These are phyloP conservation scores for Sebastes paucispinis DNA, from an alignment of 2,797 vertebrate genomes.

Conservation along the genomic window DNA sequence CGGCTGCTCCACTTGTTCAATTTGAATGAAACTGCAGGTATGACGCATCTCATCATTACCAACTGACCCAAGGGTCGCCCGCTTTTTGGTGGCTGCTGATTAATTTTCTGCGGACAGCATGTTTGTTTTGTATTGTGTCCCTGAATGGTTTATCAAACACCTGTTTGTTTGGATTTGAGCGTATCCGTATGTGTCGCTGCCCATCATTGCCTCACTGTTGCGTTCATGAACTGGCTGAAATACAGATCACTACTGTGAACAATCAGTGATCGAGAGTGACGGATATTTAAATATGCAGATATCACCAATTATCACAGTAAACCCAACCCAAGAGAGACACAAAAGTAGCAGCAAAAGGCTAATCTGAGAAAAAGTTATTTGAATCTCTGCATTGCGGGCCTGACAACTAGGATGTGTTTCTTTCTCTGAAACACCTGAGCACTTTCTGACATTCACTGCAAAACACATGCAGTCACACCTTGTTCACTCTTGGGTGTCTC, in stretches of 20 bases:
- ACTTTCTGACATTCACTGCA: slow-evolving; percentile 31
- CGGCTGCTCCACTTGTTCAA: background rate
- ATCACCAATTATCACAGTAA: background rate
- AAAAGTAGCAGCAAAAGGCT: background rate
- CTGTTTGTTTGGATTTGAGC: background rate
- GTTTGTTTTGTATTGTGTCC: background rate
- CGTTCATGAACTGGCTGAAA: background rate
- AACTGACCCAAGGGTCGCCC: too few species aligned
- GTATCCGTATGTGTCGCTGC: background rate
- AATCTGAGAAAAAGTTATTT: background rate
- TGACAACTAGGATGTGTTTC: background rate
- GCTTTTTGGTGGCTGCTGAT: background rate
- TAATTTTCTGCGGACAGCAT: background rate
- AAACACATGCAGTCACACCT: slow-evolving; percentile 30
- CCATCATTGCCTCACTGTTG: background rate
- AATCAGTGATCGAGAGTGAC: background rate
- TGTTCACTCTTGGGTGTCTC: slow-evolving; percentile 21
- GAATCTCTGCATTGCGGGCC: background rate
- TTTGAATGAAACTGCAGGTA: background rate
- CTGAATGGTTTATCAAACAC: background rate
- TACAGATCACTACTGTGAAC: background rate
- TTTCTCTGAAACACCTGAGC: background rate
- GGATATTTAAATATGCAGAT: background rate
- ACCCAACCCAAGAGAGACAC: background rate
- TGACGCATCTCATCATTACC: background rate